Base-by-base conservation (phyloP, 1,140 invertebrate species). In the Bicyclus anynana region DNA sequence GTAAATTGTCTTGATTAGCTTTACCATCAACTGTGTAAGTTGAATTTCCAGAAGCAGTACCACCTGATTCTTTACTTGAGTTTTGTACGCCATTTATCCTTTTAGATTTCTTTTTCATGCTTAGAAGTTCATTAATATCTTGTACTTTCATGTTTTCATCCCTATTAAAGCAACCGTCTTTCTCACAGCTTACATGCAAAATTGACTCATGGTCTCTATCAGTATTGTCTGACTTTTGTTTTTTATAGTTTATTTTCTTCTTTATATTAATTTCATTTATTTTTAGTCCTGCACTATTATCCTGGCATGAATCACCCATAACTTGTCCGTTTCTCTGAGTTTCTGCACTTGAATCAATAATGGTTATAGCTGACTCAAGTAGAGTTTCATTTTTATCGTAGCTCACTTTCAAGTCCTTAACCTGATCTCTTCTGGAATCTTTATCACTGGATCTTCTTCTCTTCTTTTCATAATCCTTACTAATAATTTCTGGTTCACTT, bases 211-310 rank as follows among this genome's bases (percentile, higher is more conserved):
- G 2, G 17, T 42, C 17, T 20, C 5, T 1, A 42, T 5, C 3
- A 10, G 38, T 20, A 42, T 20, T 20, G 1, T 44, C 13, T 5
- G 13, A 20, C 0, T 20, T 16, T 20, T 44, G 17, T 4, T 47
- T 47, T 47, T 47, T 27, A 16, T 47, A 27, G 27, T 47, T 12
- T 4, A 14, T 47, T 26, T 47, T 47, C 27, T 14, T 47, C 44
- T 47, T 47, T 27, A 26, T 5, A 27, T 26, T 26, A 1, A 20
- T 47, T 26, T 26, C 21, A 13, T 26, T 20, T 12, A 10, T 12
- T 46, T 46, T 46, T 21, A 21, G 21, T n/a, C 21, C 42, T 7
- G 21, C 23, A 27, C 44, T 47, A 14, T 21, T 20, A 12, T 46
- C n/a, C 23, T 23, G 42, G 6, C 5, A 23, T 12, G 20, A n/a